These are phyloP conservation scores for Mormyrops boulengeri DNA, from an alignment of 2,797 vertebrate genomes.

Conservation along the genomic window DNA sequence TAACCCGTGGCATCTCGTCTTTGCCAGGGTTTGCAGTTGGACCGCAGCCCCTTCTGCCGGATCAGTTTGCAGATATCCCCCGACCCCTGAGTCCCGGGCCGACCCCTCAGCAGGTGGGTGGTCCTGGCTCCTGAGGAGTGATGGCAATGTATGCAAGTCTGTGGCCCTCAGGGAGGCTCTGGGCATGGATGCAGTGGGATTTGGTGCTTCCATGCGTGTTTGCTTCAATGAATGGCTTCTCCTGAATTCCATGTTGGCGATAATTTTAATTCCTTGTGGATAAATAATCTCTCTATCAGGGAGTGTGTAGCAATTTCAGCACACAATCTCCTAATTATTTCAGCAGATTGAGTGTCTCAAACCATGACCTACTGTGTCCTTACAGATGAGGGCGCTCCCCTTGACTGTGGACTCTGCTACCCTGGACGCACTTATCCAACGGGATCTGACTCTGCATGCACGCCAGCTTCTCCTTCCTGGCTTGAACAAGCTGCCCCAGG, in stretches of 20 bases:
- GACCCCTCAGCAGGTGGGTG: constrained; percentile 64
- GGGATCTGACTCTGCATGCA: constrained; percentile 78
- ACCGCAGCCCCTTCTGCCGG: constrained; percentile 66
- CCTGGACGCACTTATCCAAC: constrained; percentile 79
- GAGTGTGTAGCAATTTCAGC: not conserved
- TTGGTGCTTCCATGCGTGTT: not conserved
- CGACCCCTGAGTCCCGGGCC: constrained; percentile 77
- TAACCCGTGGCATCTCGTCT: constrained; percentile 3
- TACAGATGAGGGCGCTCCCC: constrained; percentile 73
- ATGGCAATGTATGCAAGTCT: not conserved
- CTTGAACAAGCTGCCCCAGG: constrained; percentile 74
- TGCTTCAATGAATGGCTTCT: not conserved
- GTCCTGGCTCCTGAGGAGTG: not conserved
- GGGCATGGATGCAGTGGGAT: not conserved
- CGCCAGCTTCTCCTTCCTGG: constrained; percentile 76
- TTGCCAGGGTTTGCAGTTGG: constrained; percentile 51
- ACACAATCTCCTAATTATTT: not conserved
- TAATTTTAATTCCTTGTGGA: no score
- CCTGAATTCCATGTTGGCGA: not conserved
- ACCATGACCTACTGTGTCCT: not conserved
- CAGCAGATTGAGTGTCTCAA: not conserved
- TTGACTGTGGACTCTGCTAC: constrained; percentile 77
- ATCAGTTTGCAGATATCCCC: constrained; percentile 78
- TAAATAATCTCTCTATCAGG: not conserved
- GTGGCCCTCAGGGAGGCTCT: not conserved